Evolutionary conservation across 2,113 vertebrate species (phyloP).

Genomic region (Takifugu bimaculatus): DNA sequence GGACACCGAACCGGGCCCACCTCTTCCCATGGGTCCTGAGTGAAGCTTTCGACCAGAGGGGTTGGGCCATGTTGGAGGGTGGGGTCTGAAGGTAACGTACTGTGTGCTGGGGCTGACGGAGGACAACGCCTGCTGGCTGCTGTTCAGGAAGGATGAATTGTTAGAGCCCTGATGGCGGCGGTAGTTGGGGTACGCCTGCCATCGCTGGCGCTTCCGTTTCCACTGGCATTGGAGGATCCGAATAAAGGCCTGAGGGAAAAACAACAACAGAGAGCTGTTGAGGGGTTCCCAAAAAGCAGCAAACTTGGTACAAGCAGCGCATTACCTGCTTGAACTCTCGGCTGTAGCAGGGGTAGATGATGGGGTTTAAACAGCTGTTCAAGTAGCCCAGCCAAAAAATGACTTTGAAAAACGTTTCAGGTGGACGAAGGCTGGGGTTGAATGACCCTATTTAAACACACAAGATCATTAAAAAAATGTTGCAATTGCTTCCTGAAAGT

Average conservation of each 20-base stretch:
- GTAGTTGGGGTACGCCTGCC: conserved; percentile 52
- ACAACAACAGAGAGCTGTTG: neutral
- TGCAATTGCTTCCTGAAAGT: no score
- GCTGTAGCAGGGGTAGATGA: conserved; percentile 67
- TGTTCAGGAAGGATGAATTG: conserved; percentile 45
- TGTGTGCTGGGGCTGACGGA: conserved; percentile 41
- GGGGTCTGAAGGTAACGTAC: conserved; percentile 24
- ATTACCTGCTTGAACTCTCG: conserved; percentile 65
- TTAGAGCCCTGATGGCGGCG: conserved; percentile 45
- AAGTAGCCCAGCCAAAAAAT: conserved; percentile 67
- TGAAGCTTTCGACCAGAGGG: conserved; percentile 11
- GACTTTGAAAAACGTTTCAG: conserved; percentile 56
- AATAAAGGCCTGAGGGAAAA: conserved; percentile 50
- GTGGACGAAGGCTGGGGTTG: conserved; percentile 49
- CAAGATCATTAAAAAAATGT: neutral
- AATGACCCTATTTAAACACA: conserved; percentile 48
- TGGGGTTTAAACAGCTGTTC: conserved; percentile 68
- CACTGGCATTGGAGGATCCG: conserved; percentile 58
- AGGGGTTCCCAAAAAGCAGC: neutral
- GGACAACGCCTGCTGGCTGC: conserved; percentile 57
- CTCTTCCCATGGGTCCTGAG: neutral
- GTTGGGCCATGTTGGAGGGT: conserved; percentile 3
- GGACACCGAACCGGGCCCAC: neutral
- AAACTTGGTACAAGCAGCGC: neutral
- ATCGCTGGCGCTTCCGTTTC: conserved; percentile 48